These are phyloP conservation scores for Spinibarbus caldwelli DNA, from an alignment of 2,797 vertebrate genomes.

Conservation along the genomic window DNA sequence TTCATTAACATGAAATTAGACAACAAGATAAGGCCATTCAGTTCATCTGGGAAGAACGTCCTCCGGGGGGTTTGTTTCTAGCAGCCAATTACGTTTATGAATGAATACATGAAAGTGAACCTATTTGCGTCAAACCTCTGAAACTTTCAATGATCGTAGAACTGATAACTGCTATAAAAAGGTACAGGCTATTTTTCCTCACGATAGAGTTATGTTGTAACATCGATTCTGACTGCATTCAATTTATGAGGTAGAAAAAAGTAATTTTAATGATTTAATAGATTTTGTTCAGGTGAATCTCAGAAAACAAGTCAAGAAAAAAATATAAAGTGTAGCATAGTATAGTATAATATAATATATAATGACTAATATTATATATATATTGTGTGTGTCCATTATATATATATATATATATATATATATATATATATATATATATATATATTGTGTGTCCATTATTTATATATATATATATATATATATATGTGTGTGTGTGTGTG, in stretches of 20 bases:
- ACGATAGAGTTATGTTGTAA: not conserved
- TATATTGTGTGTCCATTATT: too few relatives aligned
- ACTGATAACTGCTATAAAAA: not conserved
- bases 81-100: not conserved
- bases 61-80: not conserved
- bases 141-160: slow-evolving; percentile 16
- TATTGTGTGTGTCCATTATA: too few relatives aligned
- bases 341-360: too few relatives aligned
- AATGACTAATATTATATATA: too few relatives aligned
- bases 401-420: too few relatives aligned
- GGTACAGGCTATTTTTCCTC: not conserved
- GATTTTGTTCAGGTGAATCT: not conserved
- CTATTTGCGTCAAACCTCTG: not conserved
- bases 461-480: too few relatives aligned
- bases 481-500: too few relatives aligned
- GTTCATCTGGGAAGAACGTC: not conserved
- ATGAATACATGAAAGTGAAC: slow-evolving; percentile 11
- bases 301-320: not conserved
- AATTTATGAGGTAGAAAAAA: not conserved
- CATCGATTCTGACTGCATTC: not conserved
- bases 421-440: too few relatives aligned
- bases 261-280: not conserved
- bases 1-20: slow-evolving; percentile 45
- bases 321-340: too few relatives aligned
- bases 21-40: slow-evolving; percentile 28